These are phyloP conservation scores for Amphiura filiformis DNA, from an alignment of 35 echinoderm and acorn worm genomes.

Conservation along the genomic window DNA sequence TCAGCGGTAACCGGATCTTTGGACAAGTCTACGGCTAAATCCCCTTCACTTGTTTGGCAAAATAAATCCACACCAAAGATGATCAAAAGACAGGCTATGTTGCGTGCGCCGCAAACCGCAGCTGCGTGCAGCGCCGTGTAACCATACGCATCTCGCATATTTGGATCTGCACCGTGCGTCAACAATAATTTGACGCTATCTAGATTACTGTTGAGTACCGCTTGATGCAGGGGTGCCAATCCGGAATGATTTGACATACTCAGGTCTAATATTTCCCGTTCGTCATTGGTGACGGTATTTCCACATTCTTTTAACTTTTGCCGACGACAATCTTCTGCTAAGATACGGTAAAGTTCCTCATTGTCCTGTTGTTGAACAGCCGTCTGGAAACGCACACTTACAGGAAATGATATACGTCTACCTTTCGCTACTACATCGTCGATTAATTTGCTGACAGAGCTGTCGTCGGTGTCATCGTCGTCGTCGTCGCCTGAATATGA, in stretches of 20 bases:
- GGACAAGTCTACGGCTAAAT: constrained; percentile 68
- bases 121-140: constrained; percentile 79
- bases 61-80: constrained; percentile 86
- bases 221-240: constrained; percentile 83
- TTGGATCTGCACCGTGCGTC: constrained; percentile 61
- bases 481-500: background rate
- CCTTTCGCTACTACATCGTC: background rate
- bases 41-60: constrained; percentile 45
- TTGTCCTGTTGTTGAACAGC: constrained; percentile 91
- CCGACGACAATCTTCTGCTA: background rate
- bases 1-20: constrained; percentile 77
- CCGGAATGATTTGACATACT: constrained; percentile 68
- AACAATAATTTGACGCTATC: constrained; percentile 88
- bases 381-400: constrained; percentile 77
- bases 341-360: constrained; percentile 46
- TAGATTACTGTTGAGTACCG: constrained; percentile 73
- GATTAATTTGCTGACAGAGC: background rate
- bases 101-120: constrained; percentile 57
- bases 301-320: background rate
- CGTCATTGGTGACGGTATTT: constrained; percentile 40
- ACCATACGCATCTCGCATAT: constrained; percentile 67
- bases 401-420: constrained; percentile 82
- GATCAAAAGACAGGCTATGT: constrained; percentile 78
- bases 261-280: constrained; percentile 45
- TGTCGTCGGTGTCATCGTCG: background rate